phyloP scores from a whole-genome alignment of 1,140 invertebrate genomes.

The Microplitis mediator region DNA sequence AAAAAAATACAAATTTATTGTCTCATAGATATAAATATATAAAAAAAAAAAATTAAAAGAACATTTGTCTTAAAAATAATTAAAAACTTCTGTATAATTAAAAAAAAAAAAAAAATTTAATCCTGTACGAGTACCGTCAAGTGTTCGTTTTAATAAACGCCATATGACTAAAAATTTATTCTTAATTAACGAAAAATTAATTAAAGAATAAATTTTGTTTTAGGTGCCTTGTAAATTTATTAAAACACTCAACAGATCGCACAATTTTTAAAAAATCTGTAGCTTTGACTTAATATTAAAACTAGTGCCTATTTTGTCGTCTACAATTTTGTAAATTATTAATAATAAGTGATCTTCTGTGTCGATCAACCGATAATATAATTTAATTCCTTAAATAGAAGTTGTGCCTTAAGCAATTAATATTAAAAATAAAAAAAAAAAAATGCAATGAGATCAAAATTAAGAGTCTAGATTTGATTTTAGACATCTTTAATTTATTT shows the following conservation, averaged over 20 bases:
- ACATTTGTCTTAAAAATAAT: background rate
- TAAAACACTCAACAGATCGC: background rate
- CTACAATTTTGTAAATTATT: background rate
- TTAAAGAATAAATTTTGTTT: background rate
- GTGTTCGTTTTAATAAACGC: conserved; percentile 22
- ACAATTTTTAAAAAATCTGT: too few relatives aligned
- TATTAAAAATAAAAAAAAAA: background rate
- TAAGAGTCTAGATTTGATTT: conserved; percentile 34
- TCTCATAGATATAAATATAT: too few relatives aligned
- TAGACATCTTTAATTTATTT: conserved; percentile 37
- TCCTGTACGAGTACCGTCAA: conserved; percentile 5
- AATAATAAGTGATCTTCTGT: too few relatives aligned
- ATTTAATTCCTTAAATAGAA: background rate
- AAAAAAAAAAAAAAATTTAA: too few relatives aligned
- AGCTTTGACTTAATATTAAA: too few relatives aligned
- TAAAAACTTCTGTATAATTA: conserved; percentile 1
- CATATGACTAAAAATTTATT: conserved; percentile 24
- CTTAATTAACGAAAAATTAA: background rate
- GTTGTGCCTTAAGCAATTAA: conserved; percentile 4
- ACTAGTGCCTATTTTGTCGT: conserved; percentile 2
- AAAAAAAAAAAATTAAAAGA: too few relatives aligned
- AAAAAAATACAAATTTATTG: too few relatives aligned
- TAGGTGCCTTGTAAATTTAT: conserved; percentile 17
- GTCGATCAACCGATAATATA: too few relatives aligned
- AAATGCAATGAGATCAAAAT: conserved; percentile 31